A percentile compares a stretch with the other conserved stretches of the same genome.
Conservation (phyloP, 2,113 vertebrate species). For the Oostethus manadensis region DNA sequence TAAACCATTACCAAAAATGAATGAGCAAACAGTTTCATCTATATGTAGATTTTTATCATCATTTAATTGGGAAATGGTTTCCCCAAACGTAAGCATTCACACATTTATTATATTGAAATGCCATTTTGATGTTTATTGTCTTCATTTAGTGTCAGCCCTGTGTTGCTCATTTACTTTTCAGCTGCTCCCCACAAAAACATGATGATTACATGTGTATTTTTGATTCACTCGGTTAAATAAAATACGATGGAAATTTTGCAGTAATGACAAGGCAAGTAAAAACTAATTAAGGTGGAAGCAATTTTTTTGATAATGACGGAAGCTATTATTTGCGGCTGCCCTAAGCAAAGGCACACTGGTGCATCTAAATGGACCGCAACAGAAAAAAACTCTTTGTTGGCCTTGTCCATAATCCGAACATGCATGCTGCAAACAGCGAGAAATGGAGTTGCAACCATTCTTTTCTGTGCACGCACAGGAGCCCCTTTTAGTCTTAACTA, state of each 20-base stretch:
- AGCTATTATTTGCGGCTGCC: constrained; percentile 25
- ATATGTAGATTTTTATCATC: too few relatives aligned
- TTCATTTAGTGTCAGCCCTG: not conserved
- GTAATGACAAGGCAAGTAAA: constrained; percentile 43
- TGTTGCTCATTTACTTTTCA: constrained; percentile 21
- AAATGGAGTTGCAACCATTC: not conserved
- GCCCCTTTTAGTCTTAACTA: not conserved
- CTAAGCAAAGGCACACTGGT: constrained; percentile 20
- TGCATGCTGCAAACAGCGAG: not conserved
- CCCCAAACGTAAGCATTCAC: not conserved
- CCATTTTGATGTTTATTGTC: not conserved
- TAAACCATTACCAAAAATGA: not conserved
- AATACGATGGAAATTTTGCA: constrained; percentile 35
- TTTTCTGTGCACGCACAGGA: not conserved
- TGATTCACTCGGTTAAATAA: constrained; percentile 23
- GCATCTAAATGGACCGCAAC: not conserved
- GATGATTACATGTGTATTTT: constrained; percentile 25
- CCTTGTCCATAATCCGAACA: not conserved
- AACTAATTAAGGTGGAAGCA: constrained; percentile 32
- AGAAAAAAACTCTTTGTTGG: not conserved
- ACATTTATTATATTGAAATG: not conserved
- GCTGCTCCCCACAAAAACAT: constrained; percentile 13
- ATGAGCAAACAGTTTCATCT: not conserved
- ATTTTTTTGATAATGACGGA: constrained; percentile 34
- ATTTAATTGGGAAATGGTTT: not conserved